These are phyloP conservation scores for Pogonophryne albipinna DNA, from an alignment of 2,797 vertebrate species.

Conservation along the genomic window DNA sequence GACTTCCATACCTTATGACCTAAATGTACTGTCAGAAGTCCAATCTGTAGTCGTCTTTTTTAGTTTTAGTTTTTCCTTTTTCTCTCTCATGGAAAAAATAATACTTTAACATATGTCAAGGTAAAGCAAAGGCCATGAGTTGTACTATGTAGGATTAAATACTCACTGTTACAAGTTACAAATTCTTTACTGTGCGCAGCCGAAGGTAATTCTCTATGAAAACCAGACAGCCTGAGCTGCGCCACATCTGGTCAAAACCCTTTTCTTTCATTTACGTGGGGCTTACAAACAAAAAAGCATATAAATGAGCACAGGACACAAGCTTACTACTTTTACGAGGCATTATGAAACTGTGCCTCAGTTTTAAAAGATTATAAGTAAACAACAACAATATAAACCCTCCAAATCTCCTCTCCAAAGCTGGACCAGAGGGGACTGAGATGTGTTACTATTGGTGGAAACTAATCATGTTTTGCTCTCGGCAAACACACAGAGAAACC, in stretches of 20 bases:
- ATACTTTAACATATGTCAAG: background rate
- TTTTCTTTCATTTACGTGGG: background rate
- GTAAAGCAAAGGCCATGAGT: background rate
- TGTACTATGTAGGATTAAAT: background rate
- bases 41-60: background rate
- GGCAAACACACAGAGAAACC: conserved; percentile 61
- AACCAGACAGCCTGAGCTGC: conserved; percentile 31
- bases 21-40: background rate
- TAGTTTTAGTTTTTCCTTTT: background rate
- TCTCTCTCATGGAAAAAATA: background rate
- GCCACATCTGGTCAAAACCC: conserved; percentile 43
- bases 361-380: conserved; percentile 74
- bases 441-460: conserved; percentile 62
- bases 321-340: conserved; percentile 71
- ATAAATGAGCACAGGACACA: conserved; percentile 54
- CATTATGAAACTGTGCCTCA: conserved; percentile 71
- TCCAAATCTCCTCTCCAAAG: conserved; percentile 69
- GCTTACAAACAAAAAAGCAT: conserved; percentile 47
- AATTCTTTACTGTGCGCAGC: conserved; percentile 6
- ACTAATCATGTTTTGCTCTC: conserved; percentile 65
- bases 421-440: conserved; percentile 59
- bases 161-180: conserved; percentile 23
- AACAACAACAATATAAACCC: conserved; percentile 77
- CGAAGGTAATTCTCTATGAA: conserved; percentile 27
- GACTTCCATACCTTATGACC: conserved; percentile 1